Percentiles rank a stretch among this genome's conserved stretches.
Evolutionary conservation across 2,888 invertebrate genomes (phyloP).

Genomic region (Bhutanitis thaidina): DNA sequence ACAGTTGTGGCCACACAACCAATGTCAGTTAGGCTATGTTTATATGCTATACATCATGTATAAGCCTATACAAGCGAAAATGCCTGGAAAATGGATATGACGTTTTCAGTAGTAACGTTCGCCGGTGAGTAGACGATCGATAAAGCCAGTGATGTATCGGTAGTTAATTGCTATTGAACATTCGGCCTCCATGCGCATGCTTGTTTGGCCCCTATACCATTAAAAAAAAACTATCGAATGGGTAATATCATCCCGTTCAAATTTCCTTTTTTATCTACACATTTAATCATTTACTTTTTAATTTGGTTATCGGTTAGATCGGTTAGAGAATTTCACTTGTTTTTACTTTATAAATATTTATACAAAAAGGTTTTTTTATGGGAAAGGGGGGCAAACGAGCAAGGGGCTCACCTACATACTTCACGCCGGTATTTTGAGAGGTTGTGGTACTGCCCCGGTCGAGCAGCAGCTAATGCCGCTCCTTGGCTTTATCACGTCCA

Average conservation of each 20-base stretch:
- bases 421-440: no score
- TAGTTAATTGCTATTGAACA: background rate
- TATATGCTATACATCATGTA: background rate
- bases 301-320: background rate
- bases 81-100: background rate
- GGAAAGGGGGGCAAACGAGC: no score
- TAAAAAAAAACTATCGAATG: background rate
- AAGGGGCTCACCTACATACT: no score
- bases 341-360: no score
- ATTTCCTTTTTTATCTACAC: background rate
- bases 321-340: no score
- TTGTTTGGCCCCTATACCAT: background rate
- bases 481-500: no score
- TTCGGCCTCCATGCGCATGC: background rate
- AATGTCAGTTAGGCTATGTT: background rate
- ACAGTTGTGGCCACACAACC: background rate
- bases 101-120: background rate
- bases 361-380: no score
- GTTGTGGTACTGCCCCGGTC: no score
- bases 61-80: background rate
- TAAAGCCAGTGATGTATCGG: background rate
- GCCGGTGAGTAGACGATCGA: background rate
- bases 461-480: no score
- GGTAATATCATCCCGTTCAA: background rate
- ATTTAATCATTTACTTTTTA: background rate